Conservation (phyloP, 1,140 invertebrate species). For the Leptopilina clavipes region DNA sequence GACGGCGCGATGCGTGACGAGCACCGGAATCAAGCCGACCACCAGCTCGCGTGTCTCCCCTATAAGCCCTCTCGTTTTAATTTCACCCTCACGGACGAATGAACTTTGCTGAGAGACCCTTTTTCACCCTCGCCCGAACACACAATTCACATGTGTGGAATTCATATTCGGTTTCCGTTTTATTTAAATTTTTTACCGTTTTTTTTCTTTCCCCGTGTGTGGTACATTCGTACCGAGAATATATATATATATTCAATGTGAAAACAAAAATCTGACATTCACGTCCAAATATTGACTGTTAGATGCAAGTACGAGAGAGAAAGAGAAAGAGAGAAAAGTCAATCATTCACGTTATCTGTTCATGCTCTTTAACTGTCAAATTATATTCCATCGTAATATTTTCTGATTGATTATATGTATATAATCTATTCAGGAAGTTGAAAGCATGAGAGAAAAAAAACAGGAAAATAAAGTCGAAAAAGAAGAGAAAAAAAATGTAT, state of each 20-base stretch:
- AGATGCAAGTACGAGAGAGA: no score
- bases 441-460: no score
- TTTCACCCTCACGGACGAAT: conserved; percentile 13
- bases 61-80: neutral
- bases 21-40: conserved; percentile 17
- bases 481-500: no score
- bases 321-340: neutral
- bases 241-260: neutral
- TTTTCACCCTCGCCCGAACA: neutral
- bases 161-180: conserved; percentile 17
- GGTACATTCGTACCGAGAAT: neutral
- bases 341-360: neutral
- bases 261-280: conserved; percentile 8
- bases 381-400: neutral
- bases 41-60: conserved; percentile 24
- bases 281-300: neutral
- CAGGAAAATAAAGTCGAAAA: no score
- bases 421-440: neutral
- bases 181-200: conserved; percentile 16
- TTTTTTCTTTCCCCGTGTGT: neutral
- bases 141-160: neutral
- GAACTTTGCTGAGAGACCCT: conserved; percentile 4
- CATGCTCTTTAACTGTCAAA: neutral
- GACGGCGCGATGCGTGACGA: conserved; percentile 16
- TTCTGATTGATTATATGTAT: neutral